Conservation (phyloP, 2,888 invertebrate genomes). For the Leptarthrus brevirostris region DNA sequence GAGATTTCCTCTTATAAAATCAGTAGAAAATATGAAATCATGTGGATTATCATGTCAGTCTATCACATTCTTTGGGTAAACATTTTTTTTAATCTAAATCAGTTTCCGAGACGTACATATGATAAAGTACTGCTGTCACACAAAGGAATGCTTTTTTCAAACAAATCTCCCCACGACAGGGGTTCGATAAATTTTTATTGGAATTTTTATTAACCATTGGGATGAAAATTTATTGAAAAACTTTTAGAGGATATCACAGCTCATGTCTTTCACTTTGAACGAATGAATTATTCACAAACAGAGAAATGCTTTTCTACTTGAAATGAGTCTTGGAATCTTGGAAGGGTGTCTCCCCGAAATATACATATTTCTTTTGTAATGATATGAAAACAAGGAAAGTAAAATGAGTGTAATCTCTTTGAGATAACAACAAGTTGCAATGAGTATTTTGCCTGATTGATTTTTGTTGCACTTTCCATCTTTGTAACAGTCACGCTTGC, state of each 20-base stretch:
- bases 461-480: no score
- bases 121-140: no score
- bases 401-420: no score
- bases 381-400: no score
- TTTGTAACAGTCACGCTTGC: no score
- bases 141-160: neutral
- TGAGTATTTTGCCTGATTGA: no score
- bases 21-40: no score
- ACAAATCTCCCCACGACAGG: neutral
- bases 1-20: no score
- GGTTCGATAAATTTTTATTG: conserved; percentile 40
- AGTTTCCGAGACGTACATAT: conserved; percentile 1
- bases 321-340: conserved; percentile 4
- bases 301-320: conserved; percentile 10
- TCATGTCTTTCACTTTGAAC: neutral
- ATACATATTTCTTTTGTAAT: no score
- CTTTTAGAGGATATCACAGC: conserved; percentile 18
- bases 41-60: neutral
- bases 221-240: conserved; percentile 39
- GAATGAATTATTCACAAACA: neutral
- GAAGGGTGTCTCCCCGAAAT: no score
- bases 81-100: conserved; percentile 38
- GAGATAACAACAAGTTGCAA: no score
- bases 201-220: conserved; percentile 47
- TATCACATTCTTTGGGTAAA: conserved; percentile 24